Evolutionary conservation across 30 jellyfish, hydroid and myxozoan species (phyloP).

Genomic region (Chironex yamaguchii): DNA sequence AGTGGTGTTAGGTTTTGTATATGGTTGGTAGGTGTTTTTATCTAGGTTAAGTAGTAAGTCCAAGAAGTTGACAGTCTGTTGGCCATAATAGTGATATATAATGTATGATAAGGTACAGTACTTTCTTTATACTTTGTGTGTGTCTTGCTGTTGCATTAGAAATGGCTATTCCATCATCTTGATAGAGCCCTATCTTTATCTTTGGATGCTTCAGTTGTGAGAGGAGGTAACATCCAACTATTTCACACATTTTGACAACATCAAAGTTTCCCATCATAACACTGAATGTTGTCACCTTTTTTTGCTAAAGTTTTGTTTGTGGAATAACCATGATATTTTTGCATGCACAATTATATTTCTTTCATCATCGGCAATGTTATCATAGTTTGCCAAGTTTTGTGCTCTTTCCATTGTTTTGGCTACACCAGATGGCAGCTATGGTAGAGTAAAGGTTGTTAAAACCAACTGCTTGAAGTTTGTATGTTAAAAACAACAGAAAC

Average conservation of each 20-base stretch:
- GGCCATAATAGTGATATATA: too few relatives aligned
- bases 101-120: background rate
- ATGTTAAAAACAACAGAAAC: too few relatives aligned
- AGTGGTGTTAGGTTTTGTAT: conserved; percentile 47
- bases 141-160: conserved; percentile 50
- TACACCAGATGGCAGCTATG: too few relatives aligned
- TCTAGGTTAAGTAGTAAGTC: conserved; percentile 62
- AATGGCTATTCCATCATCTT: conserved; percentile 81
- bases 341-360: too few relatives aligned
- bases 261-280: background rate
- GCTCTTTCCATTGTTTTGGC: too few relatives aligned
- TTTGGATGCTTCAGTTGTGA: conserved; percentile 29
- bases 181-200: conserved; percentile 58
- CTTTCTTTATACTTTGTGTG: conserved; percentile 42
- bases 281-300: background rate
- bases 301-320: too few relatives aligned
- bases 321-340: too few relatives aligned
- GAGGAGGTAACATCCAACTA: conserved; percentile 57
- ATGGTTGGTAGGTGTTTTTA: conserved; percentile 60
- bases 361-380: too few relatives aligned
- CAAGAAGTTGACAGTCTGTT: conserved; percentile 66
- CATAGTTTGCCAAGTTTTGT: too few relatives aligned
- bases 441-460: too few relatives aligned
- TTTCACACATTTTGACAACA: conserved; percentile 36
- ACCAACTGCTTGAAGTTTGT: too few relatives aligned